phyloP scores from a whole-genome alignment of 37 sponge, comb jelly and placozoan genomes.

The Amphimedon queenslandica region DNA sequence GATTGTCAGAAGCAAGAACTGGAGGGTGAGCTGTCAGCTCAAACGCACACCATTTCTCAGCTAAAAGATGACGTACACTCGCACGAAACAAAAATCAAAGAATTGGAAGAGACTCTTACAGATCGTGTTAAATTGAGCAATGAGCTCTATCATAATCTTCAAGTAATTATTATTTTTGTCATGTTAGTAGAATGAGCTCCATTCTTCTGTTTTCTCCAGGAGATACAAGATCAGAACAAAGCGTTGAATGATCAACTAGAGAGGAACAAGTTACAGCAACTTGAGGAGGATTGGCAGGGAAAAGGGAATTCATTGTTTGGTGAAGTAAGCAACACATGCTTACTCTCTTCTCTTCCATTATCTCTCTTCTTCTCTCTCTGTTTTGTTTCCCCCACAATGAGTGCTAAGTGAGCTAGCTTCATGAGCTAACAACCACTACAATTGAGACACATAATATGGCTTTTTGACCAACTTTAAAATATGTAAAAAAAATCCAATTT shows the following conservation, averaged over 20 bases:
- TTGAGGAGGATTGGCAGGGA: background rate
- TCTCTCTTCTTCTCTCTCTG: background rate
- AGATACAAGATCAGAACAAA: conserved; percentile 2
- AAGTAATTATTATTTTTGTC: conserved; percentile 1
- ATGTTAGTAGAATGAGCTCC: background rate
- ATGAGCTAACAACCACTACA: too few species aligned
- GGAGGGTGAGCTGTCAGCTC: too few species aligned
- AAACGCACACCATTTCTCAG: too few species aligned
- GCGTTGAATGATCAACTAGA: background rate
- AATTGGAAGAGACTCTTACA: conserved; percentile 40
- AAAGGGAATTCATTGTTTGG: conserved; percentile 7
- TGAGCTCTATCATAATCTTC: conserved; percentile 32
- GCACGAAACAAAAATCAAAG: too few species aligned
- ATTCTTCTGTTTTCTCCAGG: background rate
- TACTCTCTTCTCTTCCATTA: background rate
- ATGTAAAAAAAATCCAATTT: too few species aligned
- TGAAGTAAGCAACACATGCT: background rate
- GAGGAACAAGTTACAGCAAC: background rate
- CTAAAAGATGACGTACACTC: too few species aligned
- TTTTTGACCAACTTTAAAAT: too few species aligned
- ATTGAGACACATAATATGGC: too few species aligned
- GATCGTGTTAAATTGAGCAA: conserved; percentile 22
- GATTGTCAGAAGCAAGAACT: too few species aligned
- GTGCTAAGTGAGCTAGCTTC: too few species aligned
- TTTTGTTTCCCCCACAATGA: too few species aligned